These are phyloP conservation scores for Crossaster papposus DNA, from an alignment of 53 echinoderm and acorn worm genomes.

Conservation along the genomic window DNA sequence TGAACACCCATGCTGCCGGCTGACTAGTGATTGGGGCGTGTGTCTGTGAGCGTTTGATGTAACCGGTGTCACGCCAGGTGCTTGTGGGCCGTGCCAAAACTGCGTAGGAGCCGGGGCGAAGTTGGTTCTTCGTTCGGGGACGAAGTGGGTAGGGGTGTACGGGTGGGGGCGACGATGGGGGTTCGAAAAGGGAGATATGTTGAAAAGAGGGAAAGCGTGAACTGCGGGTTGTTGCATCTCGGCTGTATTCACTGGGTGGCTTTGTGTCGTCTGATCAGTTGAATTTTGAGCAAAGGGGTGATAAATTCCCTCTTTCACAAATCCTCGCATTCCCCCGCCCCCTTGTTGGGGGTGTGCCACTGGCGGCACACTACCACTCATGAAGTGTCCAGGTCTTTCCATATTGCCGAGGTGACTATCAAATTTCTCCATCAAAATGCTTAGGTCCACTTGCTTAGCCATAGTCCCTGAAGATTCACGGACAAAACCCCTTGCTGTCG, in stretches of 20 bases:
- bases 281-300: constrained; percentile 15
- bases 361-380: not conserved
- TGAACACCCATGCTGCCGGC: not conserved
- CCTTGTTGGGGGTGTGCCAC: not conserved
- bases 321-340: constrained; percentile 34
- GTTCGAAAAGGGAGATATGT: not conserved
- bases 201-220: constrained; percentile 6
- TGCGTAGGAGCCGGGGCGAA: not conserved
- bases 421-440: constrained; percentile 27
- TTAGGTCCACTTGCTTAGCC: constrained; percentile 6
- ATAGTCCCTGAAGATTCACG: not conserved
- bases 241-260: not conserved
- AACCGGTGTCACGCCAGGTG: not conserved
- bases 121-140: not conserved
- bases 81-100: not conserved
- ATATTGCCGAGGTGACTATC: constrained; percentile 10
- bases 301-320: constrained; percentile 53
- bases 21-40: not conserved
- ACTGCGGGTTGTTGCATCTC: not conserved
- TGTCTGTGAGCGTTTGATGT: not conserved
- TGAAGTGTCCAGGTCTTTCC: not conserved
- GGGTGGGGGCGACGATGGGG: constrained; percentile 19
- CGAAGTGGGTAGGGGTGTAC: not conserved
- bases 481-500: not conserved
- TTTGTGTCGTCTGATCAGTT: not conserved